phyloP scores from a whole-genome alignment of 2,888 invertebrate genomes.

The Nysson spinosus region DNA sequence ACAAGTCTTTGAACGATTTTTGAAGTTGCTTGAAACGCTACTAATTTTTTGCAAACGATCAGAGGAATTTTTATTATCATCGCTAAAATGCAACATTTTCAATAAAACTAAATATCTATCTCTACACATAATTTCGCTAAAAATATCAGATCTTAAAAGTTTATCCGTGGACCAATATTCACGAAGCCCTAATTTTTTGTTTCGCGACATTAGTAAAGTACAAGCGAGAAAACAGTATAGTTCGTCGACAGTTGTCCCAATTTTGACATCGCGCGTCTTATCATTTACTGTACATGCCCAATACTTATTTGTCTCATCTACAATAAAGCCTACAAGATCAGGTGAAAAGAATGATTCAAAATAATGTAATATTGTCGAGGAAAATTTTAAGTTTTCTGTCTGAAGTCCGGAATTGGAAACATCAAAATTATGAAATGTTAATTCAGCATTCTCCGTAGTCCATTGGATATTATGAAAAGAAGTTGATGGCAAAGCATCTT shows the following conservation, averaged over 20 bases:
- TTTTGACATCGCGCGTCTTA: conserved; percentile 12
- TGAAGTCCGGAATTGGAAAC: conserved; percentile 30
- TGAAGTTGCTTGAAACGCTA: conserved; percentile 7
- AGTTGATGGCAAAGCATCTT: conserved; percentile 23
- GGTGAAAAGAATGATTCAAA: conserved; percentile 28
- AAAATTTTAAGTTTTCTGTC: conserved; percentile 25
- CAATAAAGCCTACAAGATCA: conserved; percentile 29
- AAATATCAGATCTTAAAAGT: conserved; percentile 33
- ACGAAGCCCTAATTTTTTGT: conserved; percentile 26
- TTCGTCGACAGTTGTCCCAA: conserved; percentile 30
- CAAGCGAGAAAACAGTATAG: conserved; percentile 28
- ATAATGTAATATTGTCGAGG: conserved; percentile 32
- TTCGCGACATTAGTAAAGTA: conserved; percentile 28
- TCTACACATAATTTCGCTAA: conserved; percentile 24
- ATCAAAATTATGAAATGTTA: conserved; percentile 28
- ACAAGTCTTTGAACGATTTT: conserved; percentile 19
- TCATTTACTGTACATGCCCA: conserved; percentile 26
- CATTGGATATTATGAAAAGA: conserved; percentile 25
- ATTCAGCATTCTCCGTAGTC: conserved; percentile 25
- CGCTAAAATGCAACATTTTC: conserved; percentile 30
- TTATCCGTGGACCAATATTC: conserved; percentile 30
- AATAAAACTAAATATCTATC: conserved; percentile 32
- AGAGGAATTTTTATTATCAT: conserved; percentile 21
- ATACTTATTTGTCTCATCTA: conserved; percentile 28
- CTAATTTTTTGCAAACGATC: conserved; percentile 23